Percentiles rank a stretch among this genome's conserved stretches.
These are phyloP conservation scores for Mesaphorura yosii DNA, from an alignment of 1,140 invertebrate genomes.

Conservation along the genomic window DNA sequence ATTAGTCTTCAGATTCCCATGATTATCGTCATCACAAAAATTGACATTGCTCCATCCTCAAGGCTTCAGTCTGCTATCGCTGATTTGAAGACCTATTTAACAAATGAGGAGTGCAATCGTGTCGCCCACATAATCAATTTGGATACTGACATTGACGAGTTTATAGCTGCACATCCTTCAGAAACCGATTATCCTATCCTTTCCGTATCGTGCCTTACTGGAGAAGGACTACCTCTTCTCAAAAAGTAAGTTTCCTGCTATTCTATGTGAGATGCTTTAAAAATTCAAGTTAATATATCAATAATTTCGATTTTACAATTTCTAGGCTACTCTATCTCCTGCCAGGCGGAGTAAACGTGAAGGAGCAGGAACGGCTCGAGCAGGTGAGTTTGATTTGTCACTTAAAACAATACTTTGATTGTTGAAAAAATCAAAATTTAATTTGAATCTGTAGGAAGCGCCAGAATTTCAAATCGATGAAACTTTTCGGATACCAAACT, in stretches of 20 bases:
- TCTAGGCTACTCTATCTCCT: slow-evolving; percentile 63
- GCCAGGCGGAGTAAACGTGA: slow-evolving; percentile 53
- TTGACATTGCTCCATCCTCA: slow-evolving; percentile 52
- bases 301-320: too few species aligned
- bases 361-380: slow-evolving; percentile 58
- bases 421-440: slow-evolving; percentile 8
- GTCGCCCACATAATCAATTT: slow-evolving; percentile 52
- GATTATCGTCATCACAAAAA: slow-evolving; percentile 82
- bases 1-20: slow-evolving; percentile 49
- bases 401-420: neutral
- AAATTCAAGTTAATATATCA: too few species aligned
- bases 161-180: slow-evolving; percentile 44
- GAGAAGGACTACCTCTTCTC: slow-evolving; percentile 65
- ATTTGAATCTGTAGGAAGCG: slow-evolving; percentile 43
- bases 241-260: too few species aligned
- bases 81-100: slow-evolving; percentile 43
- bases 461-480: slow-evolving; percentile 88
- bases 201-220: slow-evolving; percentile 87
- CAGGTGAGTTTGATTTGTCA: slow-evolving; percentile 39
- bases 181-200: slow-evolving; percentile 70
- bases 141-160: neutral
- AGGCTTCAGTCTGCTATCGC: slow-evolving; percentile 42
- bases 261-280: too few species aligned
- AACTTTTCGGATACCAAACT: slow-evolving; percentile 67
- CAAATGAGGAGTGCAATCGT: slow-evolving; percentile 17